Evolutionary conservation across 1,140 invertebrate species (phyloP).

Genomic region (Drosophila tristis): DNA sequence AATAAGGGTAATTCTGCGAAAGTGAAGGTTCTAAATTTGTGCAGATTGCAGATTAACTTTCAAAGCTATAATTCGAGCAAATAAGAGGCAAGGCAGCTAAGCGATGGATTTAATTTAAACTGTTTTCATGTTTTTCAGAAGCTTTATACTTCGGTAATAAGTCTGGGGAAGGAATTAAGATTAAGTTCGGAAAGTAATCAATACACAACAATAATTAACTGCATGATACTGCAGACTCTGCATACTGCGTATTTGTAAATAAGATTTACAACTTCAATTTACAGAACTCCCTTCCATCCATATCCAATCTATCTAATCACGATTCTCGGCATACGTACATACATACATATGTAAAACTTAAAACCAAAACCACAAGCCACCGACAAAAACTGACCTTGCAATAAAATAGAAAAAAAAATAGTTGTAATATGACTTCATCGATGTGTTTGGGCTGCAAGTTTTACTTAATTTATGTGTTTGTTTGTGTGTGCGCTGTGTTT

Average conservation of each 20-base stretch:
- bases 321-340: slow-evolving; percentile 1
- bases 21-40: slow-evolving; percentile 10
- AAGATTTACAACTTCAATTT: background rate
- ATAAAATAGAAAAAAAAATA: slow-evolving; percentile 17
- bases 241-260: background rate
- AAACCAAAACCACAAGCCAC: background rate
- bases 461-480: slow-evolving; percentile 17
- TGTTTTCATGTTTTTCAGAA: too few species aligned
- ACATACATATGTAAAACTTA: background rate
- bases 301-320: background rate
- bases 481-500: slow-evolving; percentile 7
- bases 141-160: too few species aligned
- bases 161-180: too few species aligned
- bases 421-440: slow-evolving; percentile 48
- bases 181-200: too few species aligned
- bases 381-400: slow-evolving; percentile 41
- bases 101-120: background rate
- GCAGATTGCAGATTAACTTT: slow-evolving; percentile 23
- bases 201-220: too few species aligned
- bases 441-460: slow-evolving; percentile 50
- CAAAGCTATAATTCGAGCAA: slow-evolving; percentile 1
- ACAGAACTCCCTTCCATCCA: slow-evolving; percentile 6
- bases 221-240: too few species aligned
- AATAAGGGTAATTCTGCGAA: background rate
- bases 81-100: background rate